Conservation (phyloP, 2,797 vertebrate genomes). For the Sphenopsis melanotis region DNA sequence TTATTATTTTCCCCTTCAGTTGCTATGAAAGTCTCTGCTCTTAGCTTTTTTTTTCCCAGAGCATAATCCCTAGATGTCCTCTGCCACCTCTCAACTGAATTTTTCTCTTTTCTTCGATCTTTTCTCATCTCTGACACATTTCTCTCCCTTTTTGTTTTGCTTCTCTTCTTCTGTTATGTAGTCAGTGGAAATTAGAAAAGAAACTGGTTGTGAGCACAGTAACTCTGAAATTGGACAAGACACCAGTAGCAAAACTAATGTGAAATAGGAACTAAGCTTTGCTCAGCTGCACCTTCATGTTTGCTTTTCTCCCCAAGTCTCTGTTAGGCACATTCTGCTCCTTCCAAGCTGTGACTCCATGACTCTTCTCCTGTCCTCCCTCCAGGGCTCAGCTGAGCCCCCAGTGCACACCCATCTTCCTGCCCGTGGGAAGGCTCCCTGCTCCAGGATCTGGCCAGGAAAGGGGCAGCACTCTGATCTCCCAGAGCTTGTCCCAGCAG, state of each 20-base stretch:
- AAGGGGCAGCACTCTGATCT: background rate
- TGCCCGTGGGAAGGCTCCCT: background rate
- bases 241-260: background rate
- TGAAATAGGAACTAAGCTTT: background rate
- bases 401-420: background rate
- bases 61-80: slow-evolving; percentile 38
- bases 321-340: background rate
- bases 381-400: background rate
- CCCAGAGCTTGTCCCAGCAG: background rate
- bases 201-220: background rate
- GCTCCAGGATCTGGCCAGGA: background rate
- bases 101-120: background rate
- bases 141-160: background rate
- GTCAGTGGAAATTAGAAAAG: background rate
- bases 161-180: background rate
- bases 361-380: background rate
- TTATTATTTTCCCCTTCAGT: background rate
- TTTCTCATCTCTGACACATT: background rate
- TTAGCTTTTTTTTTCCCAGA: background rate
- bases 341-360: background rate
- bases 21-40: background rate
- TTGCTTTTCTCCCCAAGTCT: background rate
- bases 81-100: background rate
- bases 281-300: background rate
- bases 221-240: background rate